A percentile compares a stretch with the other conserved stretches of the same genome.
Conservation (phyloP, 2,888 invertebrate genomes). For the Fabriciana adippe region DNA sequence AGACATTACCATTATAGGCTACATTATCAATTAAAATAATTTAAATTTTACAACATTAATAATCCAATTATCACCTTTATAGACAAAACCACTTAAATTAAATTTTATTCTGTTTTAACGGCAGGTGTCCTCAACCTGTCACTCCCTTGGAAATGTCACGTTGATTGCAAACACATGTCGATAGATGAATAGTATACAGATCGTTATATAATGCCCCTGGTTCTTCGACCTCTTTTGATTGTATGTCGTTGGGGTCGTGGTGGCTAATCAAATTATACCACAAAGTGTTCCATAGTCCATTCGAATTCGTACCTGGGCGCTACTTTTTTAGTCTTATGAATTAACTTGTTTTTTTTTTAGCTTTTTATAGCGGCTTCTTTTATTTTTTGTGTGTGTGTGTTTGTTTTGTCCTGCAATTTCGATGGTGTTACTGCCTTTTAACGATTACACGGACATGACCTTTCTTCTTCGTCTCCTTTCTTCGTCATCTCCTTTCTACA, state of each 20-base stretch:
- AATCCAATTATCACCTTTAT: conserved; percentile 32
- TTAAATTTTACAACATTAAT: conserved; percentile 24
- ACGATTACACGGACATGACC: too few relatives aligned
- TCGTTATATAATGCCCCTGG: conserved; percentile 39
- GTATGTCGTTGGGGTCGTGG: conserved; percentile 25
- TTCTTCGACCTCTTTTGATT: conserved; percentile 40
- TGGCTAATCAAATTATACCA: conserved; percentile 34
- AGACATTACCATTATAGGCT: conserved; percentile 1
- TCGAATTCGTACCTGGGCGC: conserved; percentile 5
- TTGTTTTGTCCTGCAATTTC: too few relatives aligned
- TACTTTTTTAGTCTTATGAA: conserved; percentile 17
- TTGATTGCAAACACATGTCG: conserved; percentile 46
- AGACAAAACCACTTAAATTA: conserved; percentile 31
- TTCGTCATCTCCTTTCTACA: too few relatives aligned
- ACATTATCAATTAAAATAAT: conserved; percentile 6
- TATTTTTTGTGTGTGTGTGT: not conserved
- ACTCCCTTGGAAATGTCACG: conserved; percentile 32
- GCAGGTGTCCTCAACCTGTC: conserved; percentile 33
- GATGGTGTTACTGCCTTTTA: too few relatives aligned
- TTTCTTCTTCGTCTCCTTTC: too few relatives aligned
- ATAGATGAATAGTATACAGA: conserved; percentile 37
- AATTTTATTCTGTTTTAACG: conserved; percentile 23
- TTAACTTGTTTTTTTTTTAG: conserved; percentile 7
- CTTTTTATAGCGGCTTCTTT: conserved; percentile 6
- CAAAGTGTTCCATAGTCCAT: conserved; percentile 33